A percentile compares a stretch with the other conserved stretches of the same genome.
These are phyloP conservation scores for Sylvilagus bachmani DNA, from an alignment of 2,113 vertebrate genomes.

Conservation along the genomic window DNA sequence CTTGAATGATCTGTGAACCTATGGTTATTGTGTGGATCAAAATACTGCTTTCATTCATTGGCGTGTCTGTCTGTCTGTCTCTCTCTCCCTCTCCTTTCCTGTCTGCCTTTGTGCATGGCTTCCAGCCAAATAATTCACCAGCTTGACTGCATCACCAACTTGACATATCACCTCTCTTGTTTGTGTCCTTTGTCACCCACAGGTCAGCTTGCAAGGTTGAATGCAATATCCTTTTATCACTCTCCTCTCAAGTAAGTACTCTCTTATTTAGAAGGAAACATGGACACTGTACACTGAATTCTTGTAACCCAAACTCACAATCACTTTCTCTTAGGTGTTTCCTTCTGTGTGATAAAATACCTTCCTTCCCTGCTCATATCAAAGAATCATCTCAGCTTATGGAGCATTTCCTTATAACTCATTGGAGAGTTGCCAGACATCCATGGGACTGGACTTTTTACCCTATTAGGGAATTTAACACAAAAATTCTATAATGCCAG, in stretches of 20 bases:
- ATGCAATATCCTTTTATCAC: slow-evolving; percentile 88
- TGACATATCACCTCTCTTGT: slow-evolving; percentile 88
- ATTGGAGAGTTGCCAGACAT: not conserved
- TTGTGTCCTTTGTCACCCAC: slow-evolving; percentile 88
- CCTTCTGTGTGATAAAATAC: not conserved
- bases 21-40: slow-evolving; percentile 1
- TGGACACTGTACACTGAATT: slow-evolving; percentile 67
- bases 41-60: not conserved
- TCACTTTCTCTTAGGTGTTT: slow-evolving; percentile 49
- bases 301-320: slow-evolving; percentile 49
- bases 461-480: not conserved
- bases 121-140: slow-evolving; percentile 87
- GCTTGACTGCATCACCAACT: slow-evolving; percentile 88
- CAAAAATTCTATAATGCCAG: not conserved
- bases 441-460: slow-evolving; percentile 2
- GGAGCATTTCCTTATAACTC: not conserved
- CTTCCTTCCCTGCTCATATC: slow-evolving; percentile 9
- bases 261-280: slow-evolving; percentile 76
- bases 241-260: slow-evolving; percentile 93
- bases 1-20: slow-evolving; percentile 69
- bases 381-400: not conserved
- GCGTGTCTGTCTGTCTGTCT: slow-evolving; percentile 57
- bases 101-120: slow-evolving; percentile 86
- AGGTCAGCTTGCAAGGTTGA: slow-evolving; percentile 99
- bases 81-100: slow-evolving; percentile 65